Percentiles rank a stretch among this genome's conserved stretches.
phyloP scores from a whole-genome alignment of 2,888 invertebrate species.

The Tachystola acroxantha region DNA sequence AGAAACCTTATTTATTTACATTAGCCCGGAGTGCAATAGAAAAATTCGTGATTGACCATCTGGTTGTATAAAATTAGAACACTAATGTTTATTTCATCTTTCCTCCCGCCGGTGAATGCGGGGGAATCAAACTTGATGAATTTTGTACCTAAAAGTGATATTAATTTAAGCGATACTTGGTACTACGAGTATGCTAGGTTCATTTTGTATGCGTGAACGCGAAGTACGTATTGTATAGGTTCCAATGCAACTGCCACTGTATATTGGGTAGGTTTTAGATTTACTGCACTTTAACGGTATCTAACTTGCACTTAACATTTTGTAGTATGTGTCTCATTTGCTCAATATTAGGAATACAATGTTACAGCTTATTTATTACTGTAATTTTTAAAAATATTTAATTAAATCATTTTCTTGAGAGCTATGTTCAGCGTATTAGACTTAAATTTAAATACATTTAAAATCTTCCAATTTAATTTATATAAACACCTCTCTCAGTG shows the following conservation, averaged over 20 bases:
- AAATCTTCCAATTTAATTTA: no score
- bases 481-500: no score
- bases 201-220: constrained; percentile 55
- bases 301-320: constrained; percentile 29
- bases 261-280: constrained; percentile 38
- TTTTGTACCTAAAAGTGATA: constrained; percentile 72
- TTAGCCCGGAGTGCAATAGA: constrained; percentile 21
- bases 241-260: constrained; percentile 41
- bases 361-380: background rate
- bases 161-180: constrained; percentile 69
- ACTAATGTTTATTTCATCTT: constrained; percentile 27
- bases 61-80: constrained; percentile 30
- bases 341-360: constrained; percentile 38
- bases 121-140: no score
- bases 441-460: no score
- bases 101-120: constrained; percentile 13
- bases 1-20: constrained; percentile 14
- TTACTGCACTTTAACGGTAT: constrained; percentile 29
- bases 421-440: background rate
- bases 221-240: constrained; percentile 29
- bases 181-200: no score
- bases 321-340: constrained; percentile 38
- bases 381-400: background rate
- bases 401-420: background rate
- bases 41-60: constrained; percentile 22